Base-by-base conservation (phyloP, 1,140 invertebrate genomes). In the Drosophila littoralis region DNA sequence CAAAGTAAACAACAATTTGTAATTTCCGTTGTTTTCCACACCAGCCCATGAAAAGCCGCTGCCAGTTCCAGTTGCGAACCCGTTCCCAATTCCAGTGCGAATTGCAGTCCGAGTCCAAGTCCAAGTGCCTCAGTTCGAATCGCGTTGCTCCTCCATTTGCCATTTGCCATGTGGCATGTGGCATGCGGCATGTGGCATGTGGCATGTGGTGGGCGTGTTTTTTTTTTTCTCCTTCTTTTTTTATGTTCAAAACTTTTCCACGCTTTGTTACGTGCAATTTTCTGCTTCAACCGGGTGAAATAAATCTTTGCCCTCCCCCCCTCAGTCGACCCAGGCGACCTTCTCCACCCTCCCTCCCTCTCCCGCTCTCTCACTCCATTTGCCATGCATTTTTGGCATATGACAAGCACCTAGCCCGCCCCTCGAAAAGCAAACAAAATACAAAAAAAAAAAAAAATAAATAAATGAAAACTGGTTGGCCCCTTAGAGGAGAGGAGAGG, bases 1-100 rank as follows among this genome's bases (percentile, higher is more conserved):
- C 81, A 84, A 84, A 84, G 81, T 79, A 84, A 84, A 84, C 81
- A 84, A 80, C 81, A 84, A 84, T 84, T 84, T 84, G 81, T 84
- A 84, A 80, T 84, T 84, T 84, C 81, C 81, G 77, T 79, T 84
- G 73, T 79, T 77, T 78, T 74, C 75, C 69, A 42, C 38, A 43
- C 64, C 28, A 6, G 10, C 15, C 32, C 65, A 38, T n/a, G n/a
- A n/a, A n/a, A n/a, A 36, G 50, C 50, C 2, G 15, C 8, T 17
- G 42, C 6, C n/a, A 13, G n/a, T 22, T 48, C 42, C 54, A 64
- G 6, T 13, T 58, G 33, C 22, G 28, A 48, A 32, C 33, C 33
- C 12, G 8, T 43, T 15, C 50, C 36, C 64, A 67, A 38, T 58
- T 45, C 52, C 17, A 69, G 51, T 57, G 28, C 61, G 36, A 22